phyloP scores from a whole-genome alignment of 2,113 vertebrate species.

The Terrapene triunguis region DNA sequence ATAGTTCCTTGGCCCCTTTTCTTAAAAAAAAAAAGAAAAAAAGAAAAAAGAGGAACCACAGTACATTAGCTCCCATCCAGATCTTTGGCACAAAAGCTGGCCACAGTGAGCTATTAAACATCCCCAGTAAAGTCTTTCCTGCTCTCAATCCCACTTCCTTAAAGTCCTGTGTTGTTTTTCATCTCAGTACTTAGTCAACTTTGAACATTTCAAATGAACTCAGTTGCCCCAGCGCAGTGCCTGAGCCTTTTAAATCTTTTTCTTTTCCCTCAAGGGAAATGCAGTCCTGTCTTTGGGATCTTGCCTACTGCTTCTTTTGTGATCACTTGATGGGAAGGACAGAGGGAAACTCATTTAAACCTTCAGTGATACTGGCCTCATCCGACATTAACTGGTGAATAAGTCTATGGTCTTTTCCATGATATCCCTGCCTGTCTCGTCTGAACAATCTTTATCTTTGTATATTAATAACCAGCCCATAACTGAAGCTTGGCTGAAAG shows the following conservation, averaged over 20 bases:
- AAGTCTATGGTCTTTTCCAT: conserved; percentile 44
- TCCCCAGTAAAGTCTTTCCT: conserved; percentile 46
- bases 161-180: conserved; percentile 45
- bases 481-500: not conserved
- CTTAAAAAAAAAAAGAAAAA: not conserved
- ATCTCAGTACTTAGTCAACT: conserved; percentile 16
- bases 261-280: conserved; percentile 17
- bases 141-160: conserved; percentile 33
- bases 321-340: conserved; percentile 1
- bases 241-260: conserved; percentile 15
- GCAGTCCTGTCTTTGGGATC: not conserved
- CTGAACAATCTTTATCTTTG: conserved; percentile 40
- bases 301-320: not conserved
- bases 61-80: conserved; percentile 34
- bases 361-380: conserved; percentile 21
- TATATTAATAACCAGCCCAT: conserved; percentile 11
- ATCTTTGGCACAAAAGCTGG: conserved; percentile 49
- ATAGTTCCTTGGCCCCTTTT: conserved; percentile 53
- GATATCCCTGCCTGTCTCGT: conserved; percentile 25
- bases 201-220: conserved; percentile 8
- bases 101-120: conserved; percentile 39
- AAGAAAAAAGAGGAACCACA: conserved; percentile 50
- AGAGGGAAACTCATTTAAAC: conserved; percentile 27
- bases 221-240: not conserved
- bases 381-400: conserved; percentile 44